Evolutionary conservation across 2,113 vertebrate species (phyloP).

Genomic region (Lampris incognitus): DNA sequence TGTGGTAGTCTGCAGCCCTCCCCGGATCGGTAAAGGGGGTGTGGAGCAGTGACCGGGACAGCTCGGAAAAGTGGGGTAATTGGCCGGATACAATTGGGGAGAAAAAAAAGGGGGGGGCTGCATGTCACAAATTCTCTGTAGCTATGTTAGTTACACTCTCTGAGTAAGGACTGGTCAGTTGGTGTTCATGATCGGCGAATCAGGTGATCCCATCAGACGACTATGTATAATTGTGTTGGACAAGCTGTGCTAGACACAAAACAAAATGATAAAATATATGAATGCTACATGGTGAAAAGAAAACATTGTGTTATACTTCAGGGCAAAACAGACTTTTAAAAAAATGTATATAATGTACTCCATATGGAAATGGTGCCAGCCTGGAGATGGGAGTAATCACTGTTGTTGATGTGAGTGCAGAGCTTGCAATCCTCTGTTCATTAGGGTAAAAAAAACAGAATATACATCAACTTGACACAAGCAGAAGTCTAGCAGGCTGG

Average conservation of each 20-base stretch:
- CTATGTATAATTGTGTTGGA: too few relatives aligned
- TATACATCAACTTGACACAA: conserved; percentile 82
- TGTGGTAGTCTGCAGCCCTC: too few relatives aligned
- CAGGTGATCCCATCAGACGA: conserved; percentile 1
- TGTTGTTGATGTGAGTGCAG: conserved; percentile 60
- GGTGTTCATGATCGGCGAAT: neutral
- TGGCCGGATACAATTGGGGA: too few relatives aligned
- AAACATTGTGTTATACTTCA: conserved; percentile 22
- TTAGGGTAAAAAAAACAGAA: conserved; percentile 74
- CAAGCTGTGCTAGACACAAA: too few relatives aligned
- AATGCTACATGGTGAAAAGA: conserved; percentile 14
- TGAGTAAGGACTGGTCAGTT: neutral
- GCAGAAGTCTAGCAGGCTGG: conserved; percentile 77
- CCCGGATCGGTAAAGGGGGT: too few relatives aligned
- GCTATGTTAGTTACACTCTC: conserved; percentile 3
- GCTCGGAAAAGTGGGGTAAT: too few relatives aligned
- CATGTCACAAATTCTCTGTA: neutral
- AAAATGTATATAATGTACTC: conserved; percentile 37
- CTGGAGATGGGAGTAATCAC: conserved; percentile 61
- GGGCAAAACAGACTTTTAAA: conserved; percentile 21
- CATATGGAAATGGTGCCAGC: conserved; percentile 47
- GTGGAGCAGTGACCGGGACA: too few relatives aligned
- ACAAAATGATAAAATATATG: neutral
- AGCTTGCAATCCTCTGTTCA: conserved; percentile 71
- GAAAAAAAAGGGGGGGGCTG: too few relatives aligned